These are phyloP conservation scores for Chrysodeixis includens DNA, from an alignment of 2,888 invertebrate genomes.

Conservation along the genomic window DNA sequence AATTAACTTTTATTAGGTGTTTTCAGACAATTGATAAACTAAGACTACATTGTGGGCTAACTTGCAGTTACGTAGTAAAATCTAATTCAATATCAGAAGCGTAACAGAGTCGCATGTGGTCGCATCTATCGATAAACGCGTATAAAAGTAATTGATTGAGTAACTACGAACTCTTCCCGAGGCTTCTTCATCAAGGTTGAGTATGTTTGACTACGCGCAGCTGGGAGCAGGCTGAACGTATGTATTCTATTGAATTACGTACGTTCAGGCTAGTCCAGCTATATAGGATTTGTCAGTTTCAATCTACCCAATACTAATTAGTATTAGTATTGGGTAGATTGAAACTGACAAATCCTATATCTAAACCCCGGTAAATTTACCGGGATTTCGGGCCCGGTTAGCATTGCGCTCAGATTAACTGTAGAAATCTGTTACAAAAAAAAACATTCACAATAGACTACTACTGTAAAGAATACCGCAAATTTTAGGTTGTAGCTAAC, in stretches of 20 bases:
- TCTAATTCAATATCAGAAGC: background rate
- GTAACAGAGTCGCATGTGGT: background rate
- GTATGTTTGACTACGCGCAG: background rate
- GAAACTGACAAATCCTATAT: background rate
- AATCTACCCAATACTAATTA: too few species aligned
- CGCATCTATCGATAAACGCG: background rate
- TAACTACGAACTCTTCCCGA: background rate
- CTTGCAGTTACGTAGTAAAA: background rate
- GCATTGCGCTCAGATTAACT: too few species aligned
- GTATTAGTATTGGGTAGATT: too few species aligned
- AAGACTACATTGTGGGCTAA: background rate
- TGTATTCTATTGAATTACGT: background rate
- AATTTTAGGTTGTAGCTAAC: too few species aligned
- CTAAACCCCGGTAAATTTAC: too few species aligned
- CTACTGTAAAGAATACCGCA: too few species aligned
- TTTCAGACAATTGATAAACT: background rate
- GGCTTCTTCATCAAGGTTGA: constrained; percentile 1
- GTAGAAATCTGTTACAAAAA: too few species aligned
- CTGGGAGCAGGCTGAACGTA: background rate
- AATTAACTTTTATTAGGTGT: background rate
- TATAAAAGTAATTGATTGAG: constrained; percentile 3
- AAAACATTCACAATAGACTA: too few species aligned
- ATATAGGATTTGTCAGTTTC: background rate
- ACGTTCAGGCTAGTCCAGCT: too few species aligned
- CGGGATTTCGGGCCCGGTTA: too few species aligned